These are phyloP conservation scores for Theretra japonica DNA, from an alignment of 2,888 invertebrate species.

Conservation along the genomic window DNA sequence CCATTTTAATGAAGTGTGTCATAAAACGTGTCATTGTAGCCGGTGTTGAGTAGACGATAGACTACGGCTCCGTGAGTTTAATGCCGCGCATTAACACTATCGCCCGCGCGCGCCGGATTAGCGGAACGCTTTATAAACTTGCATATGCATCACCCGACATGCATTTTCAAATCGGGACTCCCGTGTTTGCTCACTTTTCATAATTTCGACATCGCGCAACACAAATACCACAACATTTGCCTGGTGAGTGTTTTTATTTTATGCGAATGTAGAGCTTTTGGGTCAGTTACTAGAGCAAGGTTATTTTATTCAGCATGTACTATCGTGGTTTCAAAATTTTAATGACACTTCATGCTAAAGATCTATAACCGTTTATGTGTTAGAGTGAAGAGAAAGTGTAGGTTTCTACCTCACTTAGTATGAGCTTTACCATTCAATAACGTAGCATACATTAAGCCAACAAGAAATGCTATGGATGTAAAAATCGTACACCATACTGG, in stretches of 20 bases:
- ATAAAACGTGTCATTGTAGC: constrained; percentile 71
- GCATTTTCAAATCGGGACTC: constrained; percentile 19
- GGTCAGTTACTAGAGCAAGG: not conserved
- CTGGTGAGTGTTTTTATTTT: not conserved
- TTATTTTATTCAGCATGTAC: no score
- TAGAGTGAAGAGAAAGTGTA: no score
- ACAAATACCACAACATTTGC: not conserved
- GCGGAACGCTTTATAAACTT: constrained; percentile 48
- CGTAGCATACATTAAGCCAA: no score
- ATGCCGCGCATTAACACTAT: constrained; percentile 56
- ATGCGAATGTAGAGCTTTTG: not conserved
- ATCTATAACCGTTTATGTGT: no score
- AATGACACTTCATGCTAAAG: no score
- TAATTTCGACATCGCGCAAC: not conserved
- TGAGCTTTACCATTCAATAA: no score
- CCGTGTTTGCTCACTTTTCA: constrained; percentile 16
- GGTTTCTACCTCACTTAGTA: no score
- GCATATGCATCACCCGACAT: constrained; percentile 43
- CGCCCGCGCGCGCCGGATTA: constrained; percentile 57
- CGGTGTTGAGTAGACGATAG: constrained; percentile 39
- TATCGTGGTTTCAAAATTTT: no score
- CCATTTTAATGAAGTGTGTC: constrained; percentile 71
- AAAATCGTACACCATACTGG: no score
- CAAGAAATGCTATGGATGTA: no score
- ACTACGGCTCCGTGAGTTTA: constrained; percentile 47